A percentile compares a stretch with the other conserved stretches of the same genome.
phyloP scores from a whole-genome alignment of 2,888 invertebrate species.

The Drosophila mimica region DNA sequence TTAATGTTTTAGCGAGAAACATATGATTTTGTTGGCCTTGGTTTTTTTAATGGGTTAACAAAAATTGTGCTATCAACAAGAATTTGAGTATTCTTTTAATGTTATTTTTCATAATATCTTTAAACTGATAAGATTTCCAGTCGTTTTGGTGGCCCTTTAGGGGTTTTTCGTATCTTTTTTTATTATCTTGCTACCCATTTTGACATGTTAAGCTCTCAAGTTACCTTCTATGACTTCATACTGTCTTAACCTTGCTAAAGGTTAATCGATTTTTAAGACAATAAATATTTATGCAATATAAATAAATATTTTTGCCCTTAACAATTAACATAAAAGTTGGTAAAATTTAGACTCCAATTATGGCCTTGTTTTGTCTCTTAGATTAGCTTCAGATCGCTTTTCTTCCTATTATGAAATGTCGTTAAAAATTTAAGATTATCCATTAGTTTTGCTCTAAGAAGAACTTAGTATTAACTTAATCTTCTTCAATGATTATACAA shows the following conservation, averaged over 20 bases:
- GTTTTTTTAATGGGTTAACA: background rate
- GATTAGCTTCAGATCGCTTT: background rate
- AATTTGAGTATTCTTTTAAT: background rate
- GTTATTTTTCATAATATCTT: background rate
- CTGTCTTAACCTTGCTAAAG: background rate
- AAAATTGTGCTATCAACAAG: too few relatives aligned
- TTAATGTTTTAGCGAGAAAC: background rate
- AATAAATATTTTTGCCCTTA: background rate
- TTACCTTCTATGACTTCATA: background rate
- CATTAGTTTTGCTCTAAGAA: background rate
- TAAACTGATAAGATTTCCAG: background rate
- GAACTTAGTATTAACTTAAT: background rate
- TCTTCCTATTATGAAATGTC: background rate
- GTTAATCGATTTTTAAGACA: background rate
- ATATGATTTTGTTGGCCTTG: background rate
- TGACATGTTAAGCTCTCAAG: background rate
- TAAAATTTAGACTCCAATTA: background rate
- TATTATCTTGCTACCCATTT: background rate
- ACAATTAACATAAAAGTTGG: background rate
- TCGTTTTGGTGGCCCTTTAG: background rate
- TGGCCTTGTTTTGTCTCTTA: background rate
- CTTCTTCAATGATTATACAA: background rate
- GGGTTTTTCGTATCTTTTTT: background rate
- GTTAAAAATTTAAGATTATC: background rate
- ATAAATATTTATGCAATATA: background rate